Percentiles rank a stretch among this genome's conserved stretches.
These are phyloP conservation scores for Channa maculata DNA, from an alignment of 2,113 vertebrate species.

Conservation along the genomic window DNA sequence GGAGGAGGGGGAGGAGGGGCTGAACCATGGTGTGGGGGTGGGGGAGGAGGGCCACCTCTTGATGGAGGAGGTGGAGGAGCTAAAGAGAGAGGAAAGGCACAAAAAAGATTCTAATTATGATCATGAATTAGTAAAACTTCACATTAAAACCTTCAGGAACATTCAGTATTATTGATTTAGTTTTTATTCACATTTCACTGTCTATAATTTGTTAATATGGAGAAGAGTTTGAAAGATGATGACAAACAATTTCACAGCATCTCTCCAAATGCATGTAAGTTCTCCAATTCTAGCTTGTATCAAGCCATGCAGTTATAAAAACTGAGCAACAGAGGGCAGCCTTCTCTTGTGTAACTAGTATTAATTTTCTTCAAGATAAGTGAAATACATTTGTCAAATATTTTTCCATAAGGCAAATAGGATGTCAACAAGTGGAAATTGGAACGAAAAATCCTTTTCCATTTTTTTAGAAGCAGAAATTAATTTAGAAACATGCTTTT, in stretches of 20 bases:
- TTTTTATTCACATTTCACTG: neutral
- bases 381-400: neutral
- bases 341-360: neutral
- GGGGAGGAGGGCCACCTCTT: slow-evolving; percentile 86
- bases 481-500: slow-evolving; percentile 9
- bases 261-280: slow-evolving; percentile 9
- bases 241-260: slow-evolving; percentile 25
- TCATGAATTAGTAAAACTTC: no score
- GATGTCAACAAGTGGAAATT: neutral
- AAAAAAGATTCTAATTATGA: no score
- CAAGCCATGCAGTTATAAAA: slow-evolving; percentile 52
- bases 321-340: slow-evolving; percentile 36
- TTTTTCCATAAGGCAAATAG: neutral
- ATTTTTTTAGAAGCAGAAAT: neutral
- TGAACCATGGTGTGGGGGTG: slow-evolving; percentile 89
- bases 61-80: slow-evolving; percentile 86
- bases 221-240: neutral
- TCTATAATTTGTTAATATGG: neutral
- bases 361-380: neutral
- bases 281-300: neutral
- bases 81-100: slow-evolving; percentile 24
- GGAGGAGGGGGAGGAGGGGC: slow-evolving; percentile 86
- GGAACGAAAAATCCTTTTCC: neutral
- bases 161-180: no score
- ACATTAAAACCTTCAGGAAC: no score